Base-by-base conservation (phyloP, 1,140 invertebrate genomes). In the Drosophila triauraria region DNA sequence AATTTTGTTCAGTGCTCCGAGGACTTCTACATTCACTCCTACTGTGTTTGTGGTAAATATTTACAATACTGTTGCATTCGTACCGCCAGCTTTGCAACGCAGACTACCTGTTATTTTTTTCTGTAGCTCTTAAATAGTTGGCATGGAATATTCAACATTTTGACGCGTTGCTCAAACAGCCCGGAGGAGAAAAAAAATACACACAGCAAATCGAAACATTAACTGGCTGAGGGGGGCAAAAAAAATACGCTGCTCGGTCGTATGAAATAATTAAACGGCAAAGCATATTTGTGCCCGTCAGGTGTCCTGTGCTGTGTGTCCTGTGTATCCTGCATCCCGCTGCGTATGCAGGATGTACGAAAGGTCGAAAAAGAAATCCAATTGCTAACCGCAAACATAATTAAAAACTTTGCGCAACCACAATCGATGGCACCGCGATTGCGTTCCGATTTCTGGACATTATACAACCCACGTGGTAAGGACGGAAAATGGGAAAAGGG, bases 381-480 rank as follows among this genome's bases (percentile, higher is more conserved):
- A 88, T 88, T 85, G 85, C 74, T 90, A 90, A 90, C 85, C 85
- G 75, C 85, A 88, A 88, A 88, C 85, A 88, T 90, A 90, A 88
- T 88, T 88, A 88, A 88, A 88, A 88, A 90, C 85, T 88, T 90
- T 88, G 70, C 78, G 53, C 70, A 90, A 90, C 85, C 85, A 85
- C 85, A 88, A 90, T 90, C 81, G 78, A 88, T 84, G 65, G 60
- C 61, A 53, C 51, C 42, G 35, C 68, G 79, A 69, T 63, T 60
- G 40, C 69, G 74, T 59, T 54, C 38, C 80, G 58, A 80, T 75
- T 43, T 20, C 61, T 67, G 62, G 67, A 76, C 75, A 62, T 71
- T 82, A 63, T 43, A 54, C 63, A 64, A 68, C 38, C 30, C 62
- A 43, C 48, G 44, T 23, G 35, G 38, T 7, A 23, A 13, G 3